Evolutionary conservation across 2,113 vertebrate species (phyloP).

Genomic region (Rostratula benghalensis): DNA sequence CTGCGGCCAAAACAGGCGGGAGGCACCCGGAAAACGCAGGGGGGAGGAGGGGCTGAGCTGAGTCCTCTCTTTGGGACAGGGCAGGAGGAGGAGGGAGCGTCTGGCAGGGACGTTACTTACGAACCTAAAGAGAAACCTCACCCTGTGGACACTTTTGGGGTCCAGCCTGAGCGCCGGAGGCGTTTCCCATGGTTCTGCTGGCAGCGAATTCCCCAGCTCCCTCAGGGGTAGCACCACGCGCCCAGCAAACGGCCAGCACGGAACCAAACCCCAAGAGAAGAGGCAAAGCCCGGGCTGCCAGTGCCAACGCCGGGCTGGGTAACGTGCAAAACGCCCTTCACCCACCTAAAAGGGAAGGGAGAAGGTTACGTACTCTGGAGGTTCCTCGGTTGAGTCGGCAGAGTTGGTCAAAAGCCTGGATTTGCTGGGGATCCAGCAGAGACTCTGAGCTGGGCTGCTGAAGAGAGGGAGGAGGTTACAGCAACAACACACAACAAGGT

Average conservation of each 20-base stretch:
- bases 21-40: neutral
- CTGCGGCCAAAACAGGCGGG: neutral
- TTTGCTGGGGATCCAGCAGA: slow-evolving; percentile 87
- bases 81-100: neutral
- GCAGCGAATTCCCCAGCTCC: neutral
- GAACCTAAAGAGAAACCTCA: neutral
- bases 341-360: neutral
- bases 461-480: neutral
- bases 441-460: slow-evolving; percentile 80
- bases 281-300: too few relatives aligned
- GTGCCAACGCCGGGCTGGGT: too few relatives aligned
- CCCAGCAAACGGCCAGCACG: neutral
- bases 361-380: slow-evolving; percentile 78
- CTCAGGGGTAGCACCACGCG: accelerated
- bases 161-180: neutral
- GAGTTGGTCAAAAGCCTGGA: slow-evolving; percentile 92
- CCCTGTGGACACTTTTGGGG: neutral
- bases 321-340: neutral
- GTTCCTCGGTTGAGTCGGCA: slow-evolving; percentile 89
- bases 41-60: neutral
- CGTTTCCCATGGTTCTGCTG: neutral
- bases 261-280: neutral
- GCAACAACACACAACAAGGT: neutral
- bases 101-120: neutral
- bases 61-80: accelerated